phyloP scores from a whole-genome alignment of 2,797 vertebrate species.

The Nannoperca obscura region DNA sequence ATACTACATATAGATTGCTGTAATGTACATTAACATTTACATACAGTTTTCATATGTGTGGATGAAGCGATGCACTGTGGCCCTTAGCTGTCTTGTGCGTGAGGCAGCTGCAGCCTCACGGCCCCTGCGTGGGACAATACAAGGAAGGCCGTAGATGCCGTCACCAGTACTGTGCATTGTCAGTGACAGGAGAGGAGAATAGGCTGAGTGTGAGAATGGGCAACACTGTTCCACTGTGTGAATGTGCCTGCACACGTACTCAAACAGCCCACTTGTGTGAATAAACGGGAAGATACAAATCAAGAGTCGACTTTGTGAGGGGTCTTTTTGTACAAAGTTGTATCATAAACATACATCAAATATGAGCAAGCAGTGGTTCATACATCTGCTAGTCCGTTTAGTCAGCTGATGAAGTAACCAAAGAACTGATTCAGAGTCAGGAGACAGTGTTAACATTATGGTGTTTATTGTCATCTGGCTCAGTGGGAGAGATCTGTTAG shows the following conservation, averaged over 20 bases:
- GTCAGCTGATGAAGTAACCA: slow-evolving; percentile 15
- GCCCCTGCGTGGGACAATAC: slow-evolving; percentile 73
- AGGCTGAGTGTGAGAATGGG: slow-evolving; percentile 63
- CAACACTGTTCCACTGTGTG: slow-evolving; percentile 65
- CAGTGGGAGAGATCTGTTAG: slow-evolving; percentile 26
- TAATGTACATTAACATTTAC: neutral
- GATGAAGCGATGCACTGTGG: slow-evolving; percentile 12
- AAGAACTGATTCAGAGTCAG: slow-evolving; percentile 44
- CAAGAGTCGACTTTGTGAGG: slow-evolving; percentile 42
- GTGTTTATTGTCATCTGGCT: slow-evolving; percentile 32
- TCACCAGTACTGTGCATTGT: slow-evolving; percentile 77
- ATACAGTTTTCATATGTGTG: neutral
- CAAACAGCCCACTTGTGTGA: slow-evolving; percentile 73
- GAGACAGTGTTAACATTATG: slow-evolving; percentile 37
- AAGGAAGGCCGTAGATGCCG: slow-evolving; percentile 74
- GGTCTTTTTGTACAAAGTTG: slow-evolving; percentile 44
- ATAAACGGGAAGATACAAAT: slow-evolving; percentile 73
- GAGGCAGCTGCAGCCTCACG: slow-evolving; percentile 59
- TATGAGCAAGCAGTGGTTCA: slow-evolving; percentile 45
- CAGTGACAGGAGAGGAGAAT: slow-evolving; percentile 60
- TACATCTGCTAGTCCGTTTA: slow-evolving; percentile 13
- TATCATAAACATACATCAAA: slow-evolving; percentile 39
- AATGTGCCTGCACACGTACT: slow-evolving; percentile 58
- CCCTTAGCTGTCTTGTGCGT: slow-evolving; percentile 12
- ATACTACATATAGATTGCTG: neutral